phyloP scores from a whole-genome alignment of 64 coral and sea anemone species.

The Pocillopora verrucosa region DNA sequence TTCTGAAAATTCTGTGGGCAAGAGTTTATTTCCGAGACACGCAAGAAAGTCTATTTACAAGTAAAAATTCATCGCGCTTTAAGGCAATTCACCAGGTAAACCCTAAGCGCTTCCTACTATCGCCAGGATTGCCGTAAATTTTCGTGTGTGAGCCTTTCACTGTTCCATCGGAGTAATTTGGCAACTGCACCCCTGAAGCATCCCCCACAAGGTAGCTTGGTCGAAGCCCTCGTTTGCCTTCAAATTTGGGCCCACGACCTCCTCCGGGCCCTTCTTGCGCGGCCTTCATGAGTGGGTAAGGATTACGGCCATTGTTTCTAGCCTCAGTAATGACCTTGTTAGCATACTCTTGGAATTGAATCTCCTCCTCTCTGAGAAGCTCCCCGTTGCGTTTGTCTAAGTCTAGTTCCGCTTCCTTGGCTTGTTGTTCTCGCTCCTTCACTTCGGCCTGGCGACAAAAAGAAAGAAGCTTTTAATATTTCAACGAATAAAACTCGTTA shows the following conservation, averaged over 20 bases:
- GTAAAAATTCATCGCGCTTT: not conserved
- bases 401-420: constrained; percentile 40
- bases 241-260: constrained; percentile 83
- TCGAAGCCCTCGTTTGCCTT: constrained; percentile 82
- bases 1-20: too few species aligned
- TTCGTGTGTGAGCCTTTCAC: constrained; percentile 69
- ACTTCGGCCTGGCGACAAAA: constrained; percentile 43
- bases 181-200: constrained; percentile 89
- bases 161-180: constrained; percentile 88
- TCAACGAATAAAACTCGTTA: too few species aligned
- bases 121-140: constrained; percentile 84
- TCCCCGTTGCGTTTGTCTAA: constrained; percentile 70
- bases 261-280: constrained; percentile 90
- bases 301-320: constrained; percentile 72
- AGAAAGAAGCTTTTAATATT: not conserved
- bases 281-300: constrained; percentile 94
- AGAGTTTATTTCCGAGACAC: not conserved
- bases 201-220: constrained; percentile 93
- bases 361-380: constrained; percentile 64
- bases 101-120: constrained; percentile 83
- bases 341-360: constrained; percentile 94
- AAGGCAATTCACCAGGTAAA: constrained; percentile 72
- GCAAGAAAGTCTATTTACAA: constrained; percentile 13
- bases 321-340: constrained; percentile 76
- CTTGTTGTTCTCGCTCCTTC: constrained; percentile 36